Base-by-base conservation (phyloP, 2,113 vertebrate species). In the Tapirus terrestris region DNA sequence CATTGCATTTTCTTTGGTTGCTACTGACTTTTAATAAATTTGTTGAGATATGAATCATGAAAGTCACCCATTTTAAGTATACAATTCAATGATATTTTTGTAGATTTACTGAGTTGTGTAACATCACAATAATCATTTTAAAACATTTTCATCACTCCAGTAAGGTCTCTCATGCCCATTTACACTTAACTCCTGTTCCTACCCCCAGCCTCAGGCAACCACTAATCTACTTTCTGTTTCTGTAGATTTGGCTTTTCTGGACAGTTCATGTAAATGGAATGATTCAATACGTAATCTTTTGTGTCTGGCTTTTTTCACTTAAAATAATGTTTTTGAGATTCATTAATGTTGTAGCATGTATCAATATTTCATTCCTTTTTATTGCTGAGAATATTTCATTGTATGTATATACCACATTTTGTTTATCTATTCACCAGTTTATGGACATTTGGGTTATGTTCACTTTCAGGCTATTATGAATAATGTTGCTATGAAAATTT, bases 1-100 rank as follows among this genome's bases (percentile, higher is more conserved):
- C 27, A 43, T 27, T 89, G 11, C 33, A 10, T 91, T 91, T 96
- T 25, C 43, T 92, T 91, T 86, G 60, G 36, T 86, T 77, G 16
- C 21, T 61, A 68, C 39, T 87, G 48, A 95, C 48, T 89, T 93
- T 84, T 53, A 95, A 91, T 36, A 94, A 73, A 65, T 80, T 43
- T 84, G 94, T 58, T 90, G 81, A 87, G 36, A 36, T 92, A 13
- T n/a, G 25, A 51, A 36, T 82, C 61, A 92, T 80, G 60, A 83
- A 85, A 90, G 80, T 60, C 14, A 90, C 14, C 17, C 14, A 14
- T 73, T 85, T 93, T 91, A 43, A 75, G 43, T 68, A 25, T 67
- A 75, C 25, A 87, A 87, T 14, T 89, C 43, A 81, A 21, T 92
- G 10, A 45, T 51, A 80, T 89, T 75, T 63, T 56, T 60, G 13